Conservation (phyloP, 2,888 invertebrate genomes). For the Zygogramma bicolorata region DNA sequence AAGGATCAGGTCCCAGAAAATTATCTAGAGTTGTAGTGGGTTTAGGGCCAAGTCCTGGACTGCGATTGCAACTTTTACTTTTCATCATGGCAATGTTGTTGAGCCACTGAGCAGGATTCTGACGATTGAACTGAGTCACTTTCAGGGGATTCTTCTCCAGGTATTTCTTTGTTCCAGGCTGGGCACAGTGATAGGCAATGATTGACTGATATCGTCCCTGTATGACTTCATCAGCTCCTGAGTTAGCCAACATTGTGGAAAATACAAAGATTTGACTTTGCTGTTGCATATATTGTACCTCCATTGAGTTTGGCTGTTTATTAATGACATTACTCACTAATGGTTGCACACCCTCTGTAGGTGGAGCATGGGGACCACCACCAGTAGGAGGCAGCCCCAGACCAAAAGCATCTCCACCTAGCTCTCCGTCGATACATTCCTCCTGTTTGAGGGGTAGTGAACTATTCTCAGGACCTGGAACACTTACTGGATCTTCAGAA, state of each 20-base stretch:
- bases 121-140: conserved; percentile 85
- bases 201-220: conserved; percentile 92
- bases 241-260: conserved; percentile 93
- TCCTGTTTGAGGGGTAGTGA: conserved; percentile 63
- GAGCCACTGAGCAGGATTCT: conserved; percentile 85
- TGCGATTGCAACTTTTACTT: conserved; percentile 75
- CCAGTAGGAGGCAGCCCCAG: conserved; percentile 58
- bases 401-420: conserved; percentile 63
- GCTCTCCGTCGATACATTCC: conserved; percentile 62
- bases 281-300: conserved; percentile 92
- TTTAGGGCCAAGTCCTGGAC: conserved; percentile 65
- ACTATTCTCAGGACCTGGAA: conserved; percentile 46
- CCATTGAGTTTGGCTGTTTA: conserved; percentile 85
- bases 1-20: conserved; percentile 63
- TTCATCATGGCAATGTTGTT: conserved; percentile 83
- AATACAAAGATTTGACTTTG: conserved; percentile 99
- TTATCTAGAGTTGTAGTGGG: conserved; percentile 62
- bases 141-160: conserved; percentile 95
- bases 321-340: conserved; percentile 82
- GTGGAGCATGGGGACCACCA: conserved; percentile 61
- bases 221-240: conserved; percentile 92
- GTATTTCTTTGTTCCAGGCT: conserved; percentile 94
- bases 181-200: conserved; percentile 94
- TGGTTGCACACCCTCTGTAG: conserved; percentile 78
- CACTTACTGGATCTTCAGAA: conserved; percentile 50